A percentile compares a stretch with the other conserved stretches of the same genome.
Conservation (phyloP, 2,797 vertebrate genomes). For the Sebastes kiyomatsui region DNA sequence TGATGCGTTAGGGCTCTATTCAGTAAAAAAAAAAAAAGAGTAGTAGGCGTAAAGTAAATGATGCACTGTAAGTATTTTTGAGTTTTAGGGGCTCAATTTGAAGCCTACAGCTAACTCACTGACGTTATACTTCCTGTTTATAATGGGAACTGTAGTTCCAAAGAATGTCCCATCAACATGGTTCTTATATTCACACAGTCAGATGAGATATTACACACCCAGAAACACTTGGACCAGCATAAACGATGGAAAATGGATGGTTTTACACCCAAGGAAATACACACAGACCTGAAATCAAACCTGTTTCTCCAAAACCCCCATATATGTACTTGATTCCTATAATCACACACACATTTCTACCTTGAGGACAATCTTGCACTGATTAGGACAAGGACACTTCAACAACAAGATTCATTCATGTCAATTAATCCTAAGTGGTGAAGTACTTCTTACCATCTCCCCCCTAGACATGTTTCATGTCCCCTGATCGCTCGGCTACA, state of each 20-base stretch:
- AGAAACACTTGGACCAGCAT: neutral
- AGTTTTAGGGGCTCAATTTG: too few species aligned
- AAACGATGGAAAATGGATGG: neutral
- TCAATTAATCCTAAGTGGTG: neutral
- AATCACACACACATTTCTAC: neutral
- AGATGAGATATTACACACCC: neutral
- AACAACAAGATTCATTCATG: neutral
- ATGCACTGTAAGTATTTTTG: too few species aligned
- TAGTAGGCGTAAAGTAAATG: too few species aligned
- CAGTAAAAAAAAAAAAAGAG: too few species aligned
- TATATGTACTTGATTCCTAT: neutral
- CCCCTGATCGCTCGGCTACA: constrained; percentile 29
- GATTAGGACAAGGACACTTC: neutral
- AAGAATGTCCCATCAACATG: neutral
- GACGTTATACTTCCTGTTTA: neutral
- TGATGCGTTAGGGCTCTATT: too few species aligned
- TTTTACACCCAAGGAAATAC: neutral
- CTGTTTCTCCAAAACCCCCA: neutral
- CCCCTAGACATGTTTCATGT: constrained; percentile 74
- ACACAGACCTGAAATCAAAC: neutral
- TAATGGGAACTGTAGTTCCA: neutral
- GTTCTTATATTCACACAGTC: neutral
- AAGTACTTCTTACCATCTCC: constrained; percentile 72
- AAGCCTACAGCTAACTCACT: neutral
- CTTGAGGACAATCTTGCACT: neutral